Conservation (phyloP, 2,888 invertebrate species). For the Cactoblastis cactorum region DNA sequence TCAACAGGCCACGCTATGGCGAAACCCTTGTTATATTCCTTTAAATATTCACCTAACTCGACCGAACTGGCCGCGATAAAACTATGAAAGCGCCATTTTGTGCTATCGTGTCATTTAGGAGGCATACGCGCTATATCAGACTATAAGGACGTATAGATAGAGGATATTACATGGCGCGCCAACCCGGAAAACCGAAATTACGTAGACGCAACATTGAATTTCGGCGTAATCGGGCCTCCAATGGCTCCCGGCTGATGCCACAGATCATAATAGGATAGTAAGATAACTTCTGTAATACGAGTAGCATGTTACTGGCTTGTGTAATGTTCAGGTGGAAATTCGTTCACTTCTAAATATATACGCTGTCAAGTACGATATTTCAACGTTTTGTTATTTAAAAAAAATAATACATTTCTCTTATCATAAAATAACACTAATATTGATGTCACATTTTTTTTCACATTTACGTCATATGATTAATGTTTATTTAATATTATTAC, state of each 20-base stretch:
- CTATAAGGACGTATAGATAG: conserved; percentile 25
- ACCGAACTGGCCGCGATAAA: conserved; percentile 9
- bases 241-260: conserved; percentile 16
- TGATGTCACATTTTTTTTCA: no score
- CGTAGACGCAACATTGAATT: conserved; percentile 70
- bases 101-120: conserved; percentile 10
- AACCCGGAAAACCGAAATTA: conserved; percentile 74
- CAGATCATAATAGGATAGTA: not conserved
- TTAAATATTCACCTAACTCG: conserved; percentile 10
- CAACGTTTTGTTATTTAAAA: no score
- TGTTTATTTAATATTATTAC: no score
- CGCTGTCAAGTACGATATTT: no score
- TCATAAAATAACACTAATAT: no score
- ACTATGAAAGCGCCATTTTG: conserved; percentile 14
- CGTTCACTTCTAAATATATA: no score
- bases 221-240: conserved; percentile 56
- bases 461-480: no score
- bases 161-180: conserved; percentile 58
- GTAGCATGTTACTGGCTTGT: no score
- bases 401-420: no score
- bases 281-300: not conserved
- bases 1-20: conserved; percentile 5
- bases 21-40: not conserved
- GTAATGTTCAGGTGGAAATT: no score
- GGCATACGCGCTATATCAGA: conserved; percentile 11